phyloP scores from a whole-genome alignment of 2,797 vertebrate genomes.

The Acanthopagrus latus region DNA sequence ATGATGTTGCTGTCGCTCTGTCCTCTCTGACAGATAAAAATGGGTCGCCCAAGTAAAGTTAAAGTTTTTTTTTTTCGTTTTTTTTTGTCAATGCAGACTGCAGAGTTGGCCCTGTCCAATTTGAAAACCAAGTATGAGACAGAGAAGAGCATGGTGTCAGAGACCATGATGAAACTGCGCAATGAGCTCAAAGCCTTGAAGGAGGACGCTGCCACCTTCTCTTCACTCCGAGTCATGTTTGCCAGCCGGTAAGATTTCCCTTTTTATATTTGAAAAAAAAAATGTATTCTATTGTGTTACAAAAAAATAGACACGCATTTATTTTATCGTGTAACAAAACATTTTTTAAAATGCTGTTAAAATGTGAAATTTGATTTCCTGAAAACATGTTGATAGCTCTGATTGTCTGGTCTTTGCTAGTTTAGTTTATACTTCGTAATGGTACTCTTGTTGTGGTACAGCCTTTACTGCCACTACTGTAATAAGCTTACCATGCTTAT shows the following conservation, averaged over 20 bases:
- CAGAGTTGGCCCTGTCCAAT: conserved; percentile 90
- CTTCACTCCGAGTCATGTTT: conserved; percentile 90
- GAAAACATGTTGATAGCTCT: not conserved
- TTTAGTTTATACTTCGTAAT: conserved; percentile 45
- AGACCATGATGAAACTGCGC: conserved; percentile 90
- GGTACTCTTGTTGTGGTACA: conserved; percentile 46
- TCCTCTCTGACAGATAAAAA: no score
- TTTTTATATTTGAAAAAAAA: not conserved
- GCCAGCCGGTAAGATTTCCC: conserved; percentile 86
- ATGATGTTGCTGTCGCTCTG: not conserved
- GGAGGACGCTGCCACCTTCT: conserved; percentile 92
- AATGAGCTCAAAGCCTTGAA: conserved; percentile 91
- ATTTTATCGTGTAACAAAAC: not conserved
- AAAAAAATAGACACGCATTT: not conserved
- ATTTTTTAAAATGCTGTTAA: not conserved
- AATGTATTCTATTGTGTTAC: not conserved
- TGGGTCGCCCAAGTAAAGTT: no score
- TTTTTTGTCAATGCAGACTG: conserved; percentile 81
- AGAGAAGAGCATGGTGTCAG: conserved; percentile 89
- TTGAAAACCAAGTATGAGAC: conserved; percentile 92
- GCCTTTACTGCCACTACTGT: conserved; percentile 59
- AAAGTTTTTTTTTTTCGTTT: no score
- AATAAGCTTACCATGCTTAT: conserved; percentile 81
- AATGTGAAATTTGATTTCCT: not conserved
- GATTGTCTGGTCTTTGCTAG: conserved; percentile 1